Evolutionary conservation across 2,113 vertebrate species (phyloP), one percentile per base, ranked within the genome.

Genomic region (Onychostruthus taczanowskii): DNA sequence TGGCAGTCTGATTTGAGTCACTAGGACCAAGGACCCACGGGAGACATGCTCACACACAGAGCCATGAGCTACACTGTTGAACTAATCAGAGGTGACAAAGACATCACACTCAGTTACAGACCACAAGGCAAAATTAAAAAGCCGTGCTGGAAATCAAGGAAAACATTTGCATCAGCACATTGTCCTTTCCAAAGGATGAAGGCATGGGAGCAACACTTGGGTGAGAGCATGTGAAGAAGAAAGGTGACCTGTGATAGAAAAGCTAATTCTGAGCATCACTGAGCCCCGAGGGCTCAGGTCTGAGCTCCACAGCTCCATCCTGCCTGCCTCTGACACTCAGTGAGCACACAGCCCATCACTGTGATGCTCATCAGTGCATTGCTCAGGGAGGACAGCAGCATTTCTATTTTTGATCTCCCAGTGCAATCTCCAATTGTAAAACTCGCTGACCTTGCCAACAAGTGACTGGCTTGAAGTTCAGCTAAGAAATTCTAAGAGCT

Each of bases 71-170:
- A 6, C 0, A 0, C 81, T 84, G 61, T 33, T 9, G 0, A 3
- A n/a, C 78, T 95, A 87, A 95, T 95, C 56, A 84, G 81, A 87
- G 35, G 77, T 87, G 95, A 93, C 89, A 94, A 66, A 92, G 78
- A 91, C 91, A 96, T 94, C 75, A 93, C 87, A 80, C 91, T 95
- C 2, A 0, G 31, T 94, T 84, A 92, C 90, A 96, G 64, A 74
- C 64, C 76, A 78, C 80, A 67, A 37, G 80, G 56, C 79, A 92
- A 91, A 95, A 94, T 81, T 81, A 90, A 94, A 81, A 79, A 92
- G 72, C 75, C 2, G 0, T 23, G 90, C 72, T 7, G 20, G 67
- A 92, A 92, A 94, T 68, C 61, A 79, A 77, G 72, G 68, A 11
- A 92, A 95, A 76, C 35, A 82, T 72, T 53, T 87, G 11, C 53